Evolutionary conservation across 2,888 invertebrate species (phyloP).

Genomic region (Aleiodes testaceus): DNA sequence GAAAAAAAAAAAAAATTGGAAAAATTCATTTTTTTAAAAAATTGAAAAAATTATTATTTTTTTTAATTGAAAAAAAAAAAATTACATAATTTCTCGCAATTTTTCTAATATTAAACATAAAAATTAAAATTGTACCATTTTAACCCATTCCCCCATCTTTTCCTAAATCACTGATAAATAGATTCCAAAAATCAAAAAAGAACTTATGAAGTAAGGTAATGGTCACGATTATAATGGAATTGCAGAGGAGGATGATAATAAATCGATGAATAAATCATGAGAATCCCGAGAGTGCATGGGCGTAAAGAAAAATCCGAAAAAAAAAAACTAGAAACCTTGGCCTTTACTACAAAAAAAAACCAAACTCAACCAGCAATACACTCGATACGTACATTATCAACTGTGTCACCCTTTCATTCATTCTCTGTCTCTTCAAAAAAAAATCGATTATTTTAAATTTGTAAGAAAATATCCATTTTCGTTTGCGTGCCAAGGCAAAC

Average conservation of each 20-base stretch:
- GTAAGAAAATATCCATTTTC: neutral
- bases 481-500: conserved; percentile 8
- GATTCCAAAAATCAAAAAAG: neutral
- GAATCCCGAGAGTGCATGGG: conserved; percentile 1
- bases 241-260: conserved; percentile 39
- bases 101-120: no score
- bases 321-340: conserved; percentile 17
- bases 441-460: neutral
- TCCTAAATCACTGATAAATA: no score
- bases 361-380: neutral
- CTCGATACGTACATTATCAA: neutral
- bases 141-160: no score
- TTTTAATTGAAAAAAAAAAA: no score
- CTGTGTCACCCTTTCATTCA: neutral
- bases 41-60: no score
- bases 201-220: conserved; percentile 22
- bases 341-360: conserved; percentile 7
- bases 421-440: neutral
- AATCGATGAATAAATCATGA: conserved; percentile 41
- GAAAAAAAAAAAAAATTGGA: no score
- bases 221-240: conserved; percentile 26
- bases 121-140: no score
- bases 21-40: no score
- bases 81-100: no score
- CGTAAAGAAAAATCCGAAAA: neutral